phyloP scores from a whole-genome alignment of 2,797 vertebrate species.

The Triplophysa bombifrons region DNA sequence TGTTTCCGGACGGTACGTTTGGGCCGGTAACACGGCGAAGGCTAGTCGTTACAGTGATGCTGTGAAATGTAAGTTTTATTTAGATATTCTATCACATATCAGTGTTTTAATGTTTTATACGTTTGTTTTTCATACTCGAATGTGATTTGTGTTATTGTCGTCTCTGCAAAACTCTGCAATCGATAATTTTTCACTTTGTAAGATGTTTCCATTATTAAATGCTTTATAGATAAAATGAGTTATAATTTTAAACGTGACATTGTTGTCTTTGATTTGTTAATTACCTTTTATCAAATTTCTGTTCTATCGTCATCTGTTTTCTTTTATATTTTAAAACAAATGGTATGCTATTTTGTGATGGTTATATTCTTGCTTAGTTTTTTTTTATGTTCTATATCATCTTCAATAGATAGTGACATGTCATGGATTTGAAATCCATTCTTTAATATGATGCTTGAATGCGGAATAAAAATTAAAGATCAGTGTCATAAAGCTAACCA shows the following conservation, averaged over 20 bases:
- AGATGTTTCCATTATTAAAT: background rate
- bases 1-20: constrained; percentile 5
- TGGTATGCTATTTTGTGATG: no score
- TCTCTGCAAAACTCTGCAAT: background rate
- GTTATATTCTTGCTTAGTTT: no score
- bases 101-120: background rate
- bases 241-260: background rate
- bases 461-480: background rate
- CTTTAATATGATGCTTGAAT: background rate
- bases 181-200: background rate
- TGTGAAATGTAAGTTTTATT: constrained; percentile 15
- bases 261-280: background rate
- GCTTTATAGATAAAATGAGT: background rate
- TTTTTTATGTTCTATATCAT: background rate
- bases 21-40: background rate
- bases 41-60: background rate
- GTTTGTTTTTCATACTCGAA: background rate
- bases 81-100: background rate
- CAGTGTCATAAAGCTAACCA: background rate
- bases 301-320: no score
- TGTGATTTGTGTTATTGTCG: background rate
- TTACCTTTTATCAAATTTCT: no score
- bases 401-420: background rate
- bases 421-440: background rate
- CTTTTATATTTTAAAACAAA: no score